Evolutionary conservation across 2,797 vertebrate genomes (phyloP).

Genomic region (Halcyon badia): DNA sequence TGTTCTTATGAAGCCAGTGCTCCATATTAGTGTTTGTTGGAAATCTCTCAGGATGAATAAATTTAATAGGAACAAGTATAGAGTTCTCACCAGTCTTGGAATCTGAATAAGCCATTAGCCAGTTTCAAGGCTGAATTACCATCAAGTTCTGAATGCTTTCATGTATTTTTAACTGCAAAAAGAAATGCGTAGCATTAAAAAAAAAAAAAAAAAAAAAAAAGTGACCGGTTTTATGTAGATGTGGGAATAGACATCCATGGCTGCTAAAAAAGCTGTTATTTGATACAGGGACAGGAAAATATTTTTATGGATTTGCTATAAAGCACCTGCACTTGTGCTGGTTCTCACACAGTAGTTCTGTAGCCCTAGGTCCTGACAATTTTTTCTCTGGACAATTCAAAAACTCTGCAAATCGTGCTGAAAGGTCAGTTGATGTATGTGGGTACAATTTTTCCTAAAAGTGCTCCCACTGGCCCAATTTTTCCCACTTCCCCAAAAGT

Average conservation of each 20-base stretch:
- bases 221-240: background rate
- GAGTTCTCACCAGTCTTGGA: conserved; percentile 1
- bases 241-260: background rate
- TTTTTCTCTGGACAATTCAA: background rate
- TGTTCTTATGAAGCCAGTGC: background rate
- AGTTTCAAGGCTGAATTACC: conserved; percentile 15
- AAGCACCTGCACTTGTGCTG: background rate
- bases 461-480: background rate
- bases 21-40: background rate
- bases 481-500: background rate
- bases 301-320: background rate
- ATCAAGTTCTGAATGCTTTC: conserved; percentile 9
- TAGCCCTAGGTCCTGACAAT: background rate
- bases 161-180: conserved; percentile 32
- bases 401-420: background rate
- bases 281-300: conserved; percentile 13
- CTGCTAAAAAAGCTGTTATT: background rate
- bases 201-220: background rate
- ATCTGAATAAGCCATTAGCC: conserved; percentile 31
- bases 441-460: background rate
- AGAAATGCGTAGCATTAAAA: background rate
- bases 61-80: background rate
- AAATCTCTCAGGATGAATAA: conserved; percentile 24
- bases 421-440: background rate
- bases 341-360: background rate